These are phyloP conservation scores for Dicaeum eximium DNA, from an alignment of 2,113 vertebrate genomes.

Conservation along the genomic window DNA sequence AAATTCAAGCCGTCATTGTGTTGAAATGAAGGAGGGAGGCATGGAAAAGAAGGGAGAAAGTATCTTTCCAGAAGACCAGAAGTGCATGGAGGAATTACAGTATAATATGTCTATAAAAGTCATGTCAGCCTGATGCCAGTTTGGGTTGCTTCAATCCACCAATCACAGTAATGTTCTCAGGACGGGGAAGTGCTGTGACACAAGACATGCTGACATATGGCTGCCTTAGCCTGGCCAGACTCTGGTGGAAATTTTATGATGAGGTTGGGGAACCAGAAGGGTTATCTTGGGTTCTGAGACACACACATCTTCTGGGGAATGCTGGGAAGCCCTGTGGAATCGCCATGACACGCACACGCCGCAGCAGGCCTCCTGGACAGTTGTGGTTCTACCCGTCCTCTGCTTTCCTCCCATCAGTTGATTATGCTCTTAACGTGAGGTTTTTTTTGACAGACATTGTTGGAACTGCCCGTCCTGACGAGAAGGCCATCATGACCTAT, in stretches of 20 bases:
- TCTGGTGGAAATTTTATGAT: neutral
- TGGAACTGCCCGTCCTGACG: slow-evolving; percentile 96
- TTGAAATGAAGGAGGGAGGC: neutral
- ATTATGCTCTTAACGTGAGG: slow-evolving; percentile 67
- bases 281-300: neutral
- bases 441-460: slow-evolving; percentile 92
- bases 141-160: neutral
- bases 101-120: neutral
- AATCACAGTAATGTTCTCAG: neutral
- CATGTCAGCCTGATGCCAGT: neutral
- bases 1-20: slow-evolving; percentile 2
- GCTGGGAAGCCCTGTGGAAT: neutral
- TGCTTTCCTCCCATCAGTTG: slow-evolving; percentile 28
- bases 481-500: slow-evolving; percentile 99
- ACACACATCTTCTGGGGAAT: neutral
- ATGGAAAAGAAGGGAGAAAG: neutral
- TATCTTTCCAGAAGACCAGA: neutral
- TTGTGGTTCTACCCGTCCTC: slow-evolving; percentile 14
- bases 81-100: neutral
- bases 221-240: neutral
- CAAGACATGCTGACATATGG: neutral
- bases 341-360: neutral
- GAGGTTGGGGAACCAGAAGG: neutral
- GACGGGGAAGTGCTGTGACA: neutral
- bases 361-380: neutral